phyloP scores from a whole-genome alignment of 37 sponge, comb jelly and placozoan genomes.

The Aphrocallistes beatrix region DNA sequence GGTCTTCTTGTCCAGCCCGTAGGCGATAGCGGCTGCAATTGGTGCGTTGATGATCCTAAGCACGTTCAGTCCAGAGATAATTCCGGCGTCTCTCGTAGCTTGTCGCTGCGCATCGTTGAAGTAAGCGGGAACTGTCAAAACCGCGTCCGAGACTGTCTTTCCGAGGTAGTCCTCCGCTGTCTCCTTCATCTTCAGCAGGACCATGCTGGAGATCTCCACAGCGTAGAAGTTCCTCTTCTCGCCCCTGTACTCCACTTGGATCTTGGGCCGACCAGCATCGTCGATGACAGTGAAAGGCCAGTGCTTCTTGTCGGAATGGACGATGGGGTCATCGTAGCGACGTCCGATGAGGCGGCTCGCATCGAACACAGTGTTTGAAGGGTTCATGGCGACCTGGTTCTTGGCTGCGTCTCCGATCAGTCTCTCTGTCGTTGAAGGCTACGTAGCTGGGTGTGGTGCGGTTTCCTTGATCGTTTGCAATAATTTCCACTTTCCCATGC shows the following conservation, averaged over 20 bases:
- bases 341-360: constrained; percentile 89
- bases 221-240: constrained; percentile 86
- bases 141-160: constrained; percentile 75
- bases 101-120: constrained; percentile 99
- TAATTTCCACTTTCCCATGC: constrained; percentile 98
- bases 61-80: constrained; percentile 87
- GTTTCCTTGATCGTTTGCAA: constrained; percentile 99
- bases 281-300: constrained; percentile 92
- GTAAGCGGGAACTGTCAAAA: constrained; percentile 97
- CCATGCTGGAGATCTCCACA: constrained; percentile 97
- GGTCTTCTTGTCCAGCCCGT: constrained; percentile 87
- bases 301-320: constrained; percentile 73
- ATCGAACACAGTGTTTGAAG: constrained; percentile 91
- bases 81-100: constrained; percentile 97
- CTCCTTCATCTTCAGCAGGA: constrained; percentile 96
- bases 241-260: constrained; percentile 76
- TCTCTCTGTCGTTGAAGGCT: constrained; percentile 94
- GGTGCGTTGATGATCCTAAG: constrained; percentile 98
- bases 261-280: constrained; percentile 74
- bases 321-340: constrained; percentile 53
- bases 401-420: constrained; percentile 97
- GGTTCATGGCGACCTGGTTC: constrained; percentile 96
- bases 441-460: constrained; percentile 97
- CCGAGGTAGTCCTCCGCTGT: constrained; percentile 96
- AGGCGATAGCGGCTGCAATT: constrained; percentile 97